Evolutionary conservation across 2,888 invertebrate species (phyloP), one percentile per base, ranked within the genome.

Genomic region (Imbricaverruca yamaguchii): DNA sequence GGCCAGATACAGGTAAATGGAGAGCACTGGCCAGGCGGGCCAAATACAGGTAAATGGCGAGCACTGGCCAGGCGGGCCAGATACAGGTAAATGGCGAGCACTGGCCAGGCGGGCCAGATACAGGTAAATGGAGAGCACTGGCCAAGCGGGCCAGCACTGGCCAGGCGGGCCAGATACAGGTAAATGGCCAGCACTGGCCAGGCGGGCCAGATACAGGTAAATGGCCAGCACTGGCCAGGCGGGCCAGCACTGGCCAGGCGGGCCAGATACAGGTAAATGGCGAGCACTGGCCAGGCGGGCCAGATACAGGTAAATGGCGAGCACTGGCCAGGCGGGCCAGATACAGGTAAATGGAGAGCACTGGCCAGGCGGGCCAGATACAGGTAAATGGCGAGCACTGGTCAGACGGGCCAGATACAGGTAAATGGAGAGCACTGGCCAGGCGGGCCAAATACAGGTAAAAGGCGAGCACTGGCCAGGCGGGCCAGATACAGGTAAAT

Each of bases 181-280:
- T 57, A 57, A 9, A 13, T 9, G 57, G 9, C 10, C 10, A 9
- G 10, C 57, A 9, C 10, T 57, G 57, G 13, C 98, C 98, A 83
- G 96, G 96, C 95, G 81, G 96, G 96, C 11, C 94, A 93, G 84
- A 94, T 96, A 85, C 96, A 97, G 92, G 96, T 96, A 85, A 88
- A 85, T 13, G 39, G 1, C 18, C 10, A 15, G 10, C 8, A 21
- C 21, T n/a, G n/a, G n/a, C n/a, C n/a, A n/a, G n/a, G n/a, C n/a
- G n/a, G n/a, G n/a, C n/a, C n/a, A n/a, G n/a, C n/a, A 97, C 97
- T 0, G 98, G 98, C 83, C 96, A 96, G 89, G 95, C 95, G 81
- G 96, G 96, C 10, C 94, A 93, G 84, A 94, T 78, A 9, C 78
- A 78, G 74, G 74, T 74, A 53, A 8, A 21, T 53, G n/a, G 15